Percentiles rank a stretch among this genome's conserved stretches.
Conservation (phyloP, 1,140 invertebrate species). For the Drosophila sp. region DNA sequence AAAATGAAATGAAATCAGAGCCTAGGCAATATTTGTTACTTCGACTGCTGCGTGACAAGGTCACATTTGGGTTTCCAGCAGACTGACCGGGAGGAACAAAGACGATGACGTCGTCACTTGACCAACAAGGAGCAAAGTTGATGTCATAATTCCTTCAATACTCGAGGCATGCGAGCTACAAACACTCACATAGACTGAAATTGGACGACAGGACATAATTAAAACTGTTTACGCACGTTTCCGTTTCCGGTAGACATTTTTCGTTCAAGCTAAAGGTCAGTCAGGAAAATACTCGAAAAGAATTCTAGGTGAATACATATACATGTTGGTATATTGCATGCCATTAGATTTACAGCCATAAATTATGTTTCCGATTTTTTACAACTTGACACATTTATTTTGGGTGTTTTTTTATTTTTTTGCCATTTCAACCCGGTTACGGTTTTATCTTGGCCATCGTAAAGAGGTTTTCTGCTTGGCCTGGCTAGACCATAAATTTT, state of each 20-base stretch:
- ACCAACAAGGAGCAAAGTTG: constrained; percentile 32
- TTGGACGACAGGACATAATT: constrained; percentile 56
- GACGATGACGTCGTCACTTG: constrained; percentile 51
- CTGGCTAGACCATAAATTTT: constrained; percentile 42
- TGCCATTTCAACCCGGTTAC: background rate
- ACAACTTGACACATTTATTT: constrained; percentile 57
- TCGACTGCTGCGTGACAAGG: constrained; percentile 51
- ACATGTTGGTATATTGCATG: constrained; percentile 8
- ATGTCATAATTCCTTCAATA: constrained; percentile 63
- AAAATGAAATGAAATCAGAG: constrained; percentile 55
- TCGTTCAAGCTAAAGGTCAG: constrained; percentile 26
- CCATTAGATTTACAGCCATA: constrained; percentile 28
- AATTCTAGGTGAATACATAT: background rate
- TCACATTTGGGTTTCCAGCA: constrained; percentile 37
- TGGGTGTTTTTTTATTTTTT: constrained; percentile 9
- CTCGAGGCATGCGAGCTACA: constrained; percentile 19
- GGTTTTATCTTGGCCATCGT: constrained; percentile 41
- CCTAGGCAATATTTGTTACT: constrained; percentile 24
- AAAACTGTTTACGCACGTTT: constrained; percentile 69
- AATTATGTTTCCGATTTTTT: constrained; percentile 62
- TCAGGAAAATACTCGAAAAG: constrained; percentile 2
- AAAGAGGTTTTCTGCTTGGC: constrained; percentile 27
- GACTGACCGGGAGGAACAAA: constrained; percentile 16
- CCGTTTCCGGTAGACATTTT: constrained; percentile 59
- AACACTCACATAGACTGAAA: background rate